A percentile compares a stretch with the other conserved stretches of the same genome.
Evolutionary conservation across 37 sponge, comb jelly and placozoan species (phyloP).

Genomic region (Mnemiopsis leidyi): DNA sequence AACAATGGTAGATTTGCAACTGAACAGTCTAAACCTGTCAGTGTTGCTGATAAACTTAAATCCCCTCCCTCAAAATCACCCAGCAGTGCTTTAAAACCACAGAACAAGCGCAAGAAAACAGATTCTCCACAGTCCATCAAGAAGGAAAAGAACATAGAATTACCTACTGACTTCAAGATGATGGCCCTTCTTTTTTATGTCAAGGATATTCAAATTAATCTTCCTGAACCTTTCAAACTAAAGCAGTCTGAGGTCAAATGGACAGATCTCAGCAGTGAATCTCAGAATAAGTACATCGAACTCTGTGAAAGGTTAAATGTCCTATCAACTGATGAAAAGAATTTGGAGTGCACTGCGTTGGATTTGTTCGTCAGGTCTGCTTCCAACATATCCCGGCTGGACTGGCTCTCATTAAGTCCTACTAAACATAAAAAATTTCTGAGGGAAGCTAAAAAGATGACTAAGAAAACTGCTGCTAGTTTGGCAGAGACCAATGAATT

Average conservation of each 20-base stretch:
- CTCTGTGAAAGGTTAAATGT: neutral
- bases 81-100: neutral
- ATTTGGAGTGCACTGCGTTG: neutral
- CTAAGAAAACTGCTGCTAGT: neutral
- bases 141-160: neutral
- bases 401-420: neutral
- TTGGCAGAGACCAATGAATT: neutral
- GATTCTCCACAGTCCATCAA: neutral
- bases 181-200: neutral
- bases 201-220: neutral
- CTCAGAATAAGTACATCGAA: neutral
- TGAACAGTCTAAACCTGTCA: neutral
- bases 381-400: neutral
- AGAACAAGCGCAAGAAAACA: neutral
- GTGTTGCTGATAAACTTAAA: neutral
- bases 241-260: conserved; percentile 26
- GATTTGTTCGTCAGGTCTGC: neutral
- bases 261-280: neutral
- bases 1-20: neutral
- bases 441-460: conserved; percentile 14
- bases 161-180: neutral
- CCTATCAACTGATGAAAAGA: neutral
- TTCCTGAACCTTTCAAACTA: neutral
- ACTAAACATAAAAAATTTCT: neutral
- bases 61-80: neutral